phyloP scores from a whole-genome alignment of 2,113 vertebrate genomes.

The Cyanoderma ruficeps region DNA sequence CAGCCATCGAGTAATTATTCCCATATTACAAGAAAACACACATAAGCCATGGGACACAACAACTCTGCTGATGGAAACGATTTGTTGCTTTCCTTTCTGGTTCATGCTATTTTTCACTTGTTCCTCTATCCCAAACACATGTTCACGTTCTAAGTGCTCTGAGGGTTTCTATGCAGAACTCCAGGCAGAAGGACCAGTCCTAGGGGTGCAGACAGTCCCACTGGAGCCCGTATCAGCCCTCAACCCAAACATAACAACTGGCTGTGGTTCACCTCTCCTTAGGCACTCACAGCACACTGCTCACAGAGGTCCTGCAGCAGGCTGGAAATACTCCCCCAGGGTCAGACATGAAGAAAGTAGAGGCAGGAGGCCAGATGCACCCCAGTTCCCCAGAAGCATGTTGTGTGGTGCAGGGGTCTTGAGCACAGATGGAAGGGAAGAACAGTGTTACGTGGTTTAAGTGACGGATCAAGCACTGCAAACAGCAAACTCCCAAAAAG shows the following conservation, averaged over 20 bases:
- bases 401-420: background rate
- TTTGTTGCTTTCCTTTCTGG: background rate
- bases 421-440: background rate
- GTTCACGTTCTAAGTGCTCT: background rate
- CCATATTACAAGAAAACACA: background rate
- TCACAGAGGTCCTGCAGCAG: background rate
- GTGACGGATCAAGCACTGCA: background rate
- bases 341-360: background rate
- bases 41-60: background rate
- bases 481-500: background rate
- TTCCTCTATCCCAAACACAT: background rate
- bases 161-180: background rate
- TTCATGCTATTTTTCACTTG: background rate
- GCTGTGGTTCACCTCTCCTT: background rate
- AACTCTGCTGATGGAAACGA: background rate
- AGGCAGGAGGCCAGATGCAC: background rate
- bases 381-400: background rate
- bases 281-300: background rate
- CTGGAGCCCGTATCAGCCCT: background rate
- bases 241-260: background rate
- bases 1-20: background rate
- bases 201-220: background rate
- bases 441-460: background rate
- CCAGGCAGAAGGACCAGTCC: background rate
- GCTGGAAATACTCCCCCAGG: background rate